Evolutionary conservation across 2,888 invertebrate genomes (phyloP).

Genomic region (Euclidia mi): DNA sequence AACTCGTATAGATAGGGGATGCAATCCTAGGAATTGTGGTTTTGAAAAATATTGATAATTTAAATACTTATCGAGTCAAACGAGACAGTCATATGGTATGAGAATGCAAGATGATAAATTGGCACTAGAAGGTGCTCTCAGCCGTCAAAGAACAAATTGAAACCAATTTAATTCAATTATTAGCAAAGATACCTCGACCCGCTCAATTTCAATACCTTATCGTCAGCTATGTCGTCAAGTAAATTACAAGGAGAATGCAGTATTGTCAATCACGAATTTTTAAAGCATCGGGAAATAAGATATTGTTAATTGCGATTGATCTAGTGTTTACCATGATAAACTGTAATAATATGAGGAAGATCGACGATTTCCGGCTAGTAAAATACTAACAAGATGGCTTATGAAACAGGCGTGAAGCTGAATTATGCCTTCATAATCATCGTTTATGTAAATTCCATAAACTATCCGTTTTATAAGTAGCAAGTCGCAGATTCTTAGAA

Average conservation of each 20-base stretch:
- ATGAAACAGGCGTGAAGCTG: not conserved
- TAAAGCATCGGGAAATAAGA: conserved; percentile 1
- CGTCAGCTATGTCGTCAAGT: not conserved
- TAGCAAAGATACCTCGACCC: conserved; percentile 10
- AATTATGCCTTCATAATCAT: conserved; percentile 1
- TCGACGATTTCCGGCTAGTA: no score
- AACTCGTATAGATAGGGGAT: no score
- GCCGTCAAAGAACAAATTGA: conserved; percentile 17
- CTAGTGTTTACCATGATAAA: not conserved
- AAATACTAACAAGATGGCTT: not conserved
- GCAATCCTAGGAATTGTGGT: no score
- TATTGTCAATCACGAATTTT: conserved; percentile 1
- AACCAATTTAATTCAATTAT: conserved; percentile 26
- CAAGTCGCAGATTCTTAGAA: conserved; percentile 29
- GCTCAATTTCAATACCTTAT: conserved; percentile 11
- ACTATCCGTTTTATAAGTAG: conserved; percentile 5
- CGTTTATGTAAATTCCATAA: conserved; percentile 5
- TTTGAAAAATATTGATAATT: no score
- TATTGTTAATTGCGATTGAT: not conserved
- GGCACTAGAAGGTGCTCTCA: not conserved
- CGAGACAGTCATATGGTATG: no score
- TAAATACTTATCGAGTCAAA: no score
- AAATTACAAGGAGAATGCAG: not conserved
- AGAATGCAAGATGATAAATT: conserved; percentile 1
- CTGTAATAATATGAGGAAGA: not conserved